These are phyloP conservation scores for Erpobdella octoculata DNA, from an alignment of 2,888 invertebrate species.

Conservation along the genomic window DNA sequence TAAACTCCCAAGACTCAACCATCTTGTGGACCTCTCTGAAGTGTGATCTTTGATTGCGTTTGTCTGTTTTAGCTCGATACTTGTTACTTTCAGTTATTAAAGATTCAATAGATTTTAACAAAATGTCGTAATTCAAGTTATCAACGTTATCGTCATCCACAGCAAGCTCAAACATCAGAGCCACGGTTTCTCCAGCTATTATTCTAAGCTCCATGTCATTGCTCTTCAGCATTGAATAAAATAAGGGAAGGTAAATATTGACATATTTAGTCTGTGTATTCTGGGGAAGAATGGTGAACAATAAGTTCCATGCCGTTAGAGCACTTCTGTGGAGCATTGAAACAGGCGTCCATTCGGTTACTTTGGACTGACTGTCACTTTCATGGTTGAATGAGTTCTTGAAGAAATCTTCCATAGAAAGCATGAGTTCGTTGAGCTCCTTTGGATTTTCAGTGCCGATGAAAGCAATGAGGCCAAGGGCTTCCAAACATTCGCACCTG, in stretches of 20 bases:
- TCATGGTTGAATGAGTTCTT: slow-evolving; percentile 64
- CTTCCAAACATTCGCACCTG: slow-evolving; percentile 66
- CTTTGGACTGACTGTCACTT: slow-evolving; percentile 68
- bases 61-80: slow-evolving; percentile 84
- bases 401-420: slow-evolving; percentile 65
- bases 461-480: slow-evolving; percentile 74
- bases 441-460: slow-evolving; percentile 66
- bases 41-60: slow-evolving; percentile 84
- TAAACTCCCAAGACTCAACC: slow-evolving; percentile 62
- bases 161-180: slow-evolving; percentile 65
- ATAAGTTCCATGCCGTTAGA: slow-evolving; percentile 80
- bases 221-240: slow-evolving; percentile 69
- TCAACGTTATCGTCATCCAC: slow-evolving; percentile 47
- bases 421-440: slow-evolving; percentile 59
- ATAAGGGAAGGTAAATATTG: background rate
- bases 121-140: no score
- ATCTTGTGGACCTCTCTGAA: slow-evolving; percentile 84
- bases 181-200: slow-evolving; percentile 73
- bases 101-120: no score
- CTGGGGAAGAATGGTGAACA: slow-evolving; percentile 59
- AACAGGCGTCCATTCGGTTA: no score
- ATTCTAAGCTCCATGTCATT: slow-evolving; percentile 73
- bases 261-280: background rate
- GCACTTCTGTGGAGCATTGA: slow-evolving; percentile 67
- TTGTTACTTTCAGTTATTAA: slow-evolving; percentile 91